Evolutionary conservation across 2,113 vertebrate species (phyloP), one percentile per base, ranked within the genome.

Genomic region (Prunella fulvescens): DNA sequence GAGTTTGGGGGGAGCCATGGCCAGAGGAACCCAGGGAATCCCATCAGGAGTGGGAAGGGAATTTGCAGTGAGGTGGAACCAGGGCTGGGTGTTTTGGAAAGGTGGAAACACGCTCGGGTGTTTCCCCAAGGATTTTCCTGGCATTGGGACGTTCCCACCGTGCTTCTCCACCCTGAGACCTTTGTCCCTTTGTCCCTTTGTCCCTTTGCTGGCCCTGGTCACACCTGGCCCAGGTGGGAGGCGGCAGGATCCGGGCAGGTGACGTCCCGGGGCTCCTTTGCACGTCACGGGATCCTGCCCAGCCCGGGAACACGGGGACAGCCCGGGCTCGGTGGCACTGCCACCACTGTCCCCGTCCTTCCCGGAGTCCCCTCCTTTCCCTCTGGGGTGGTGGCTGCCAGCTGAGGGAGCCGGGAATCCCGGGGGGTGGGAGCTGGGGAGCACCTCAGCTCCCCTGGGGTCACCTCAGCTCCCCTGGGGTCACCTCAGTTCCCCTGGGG

Each of bases 361-460:
- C 74, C 23, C 1, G 8, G 22, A 22, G 8, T 39, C 44, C 28
- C 14, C 40, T 8, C 3, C 1, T 11, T 24, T 6, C 28, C 37
- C 20, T 29, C 50, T 19, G 37, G 11, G 7, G 6, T 24, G 2
- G 4, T 3, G 17, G 14, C 33, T 11, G 5, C 7, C 31, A 19
- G 14, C 73, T 4, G 31, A 2, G 2, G 18, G 18, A 42, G 31
- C 14, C 1, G 18, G 53, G 53, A 20, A 19, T 53, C 11, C 51
- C 17, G 17, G 17, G 53, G 53, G 23, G 47, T 54, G 8, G 5
- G 48, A 33, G 26, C 3, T 12, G 39, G 50, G 26, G 6, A 5
- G 24, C 11, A 1, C 58, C 58, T 26, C 5, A 1, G 3, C 18
- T 7, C 33, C 40, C 12, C 3, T 1, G 3, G 47, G 37, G 37